Evolutionary conservation across 2,113 vertebrate genomes (phyloP).

Genomic region (Hymenochirus boettgeri): DNA sequence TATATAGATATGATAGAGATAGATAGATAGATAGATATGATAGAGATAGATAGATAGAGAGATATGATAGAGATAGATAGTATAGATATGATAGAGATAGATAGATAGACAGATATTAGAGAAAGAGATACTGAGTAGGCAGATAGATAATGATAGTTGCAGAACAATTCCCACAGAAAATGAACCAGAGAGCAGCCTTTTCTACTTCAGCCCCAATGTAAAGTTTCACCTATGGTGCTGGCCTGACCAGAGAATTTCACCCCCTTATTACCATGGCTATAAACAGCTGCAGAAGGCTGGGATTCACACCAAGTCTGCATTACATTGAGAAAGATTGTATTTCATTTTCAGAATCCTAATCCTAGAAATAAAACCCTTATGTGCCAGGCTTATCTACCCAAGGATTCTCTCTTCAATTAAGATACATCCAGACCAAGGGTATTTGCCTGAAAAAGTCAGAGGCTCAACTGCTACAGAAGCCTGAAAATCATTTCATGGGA

Average conservation of each 20-base stretch:
- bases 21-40: too few species aligned
- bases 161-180: too few species aligned
- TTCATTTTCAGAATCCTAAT: constrained; percentile 25
- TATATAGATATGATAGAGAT: too few species aligned
- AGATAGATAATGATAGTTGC: too few species aligned
- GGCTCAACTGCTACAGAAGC: neutral
- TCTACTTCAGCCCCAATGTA: too few species aligned
- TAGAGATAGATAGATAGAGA: too few species aligned
- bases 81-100: too few species aligned
- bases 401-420: constrained; percentile 26
- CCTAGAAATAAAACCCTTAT: constrained; percentile 18
- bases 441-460: constrained; percentile 9
- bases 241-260: constrained; percentile 2
- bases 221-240: constrained; percentile 24
- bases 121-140: too few species aligned
- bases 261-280: constrained; percentile 7
- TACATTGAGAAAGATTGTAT: constrained; percentile 18
- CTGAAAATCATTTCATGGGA: constrained; percentile 22
- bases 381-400: constrained; percentile 35
- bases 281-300: constrained; percentile 16
- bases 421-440: constrained; percentile 23
- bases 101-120: too few species aligned
- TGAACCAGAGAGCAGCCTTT: too few species aligned
- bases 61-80: too few species aligned
- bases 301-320: constrained; percentile 13